Percentiles rank a stretch among this genome's conserved stretches.
These are phyloP conservation scores for Caenorhabditis japonica DNA, from an alignment of 2,888 invertebrate genomes.

Conservation along the genomic window DNA sequence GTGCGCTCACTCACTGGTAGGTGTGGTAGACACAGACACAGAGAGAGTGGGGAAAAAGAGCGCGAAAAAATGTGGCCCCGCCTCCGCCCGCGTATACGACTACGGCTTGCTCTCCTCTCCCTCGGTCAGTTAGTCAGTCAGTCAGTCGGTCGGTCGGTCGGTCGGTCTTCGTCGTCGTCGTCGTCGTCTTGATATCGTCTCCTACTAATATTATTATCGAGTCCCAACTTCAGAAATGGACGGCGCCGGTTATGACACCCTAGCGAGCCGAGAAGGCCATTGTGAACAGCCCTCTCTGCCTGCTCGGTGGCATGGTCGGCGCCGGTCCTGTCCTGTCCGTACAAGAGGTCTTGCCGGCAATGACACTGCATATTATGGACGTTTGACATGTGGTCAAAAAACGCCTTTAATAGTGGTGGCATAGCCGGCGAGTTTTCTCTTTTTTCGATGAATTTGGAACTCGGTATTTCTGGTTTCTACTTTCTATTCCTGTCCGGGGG, in stretches of 20 bases:
- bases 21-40: too few relatives aligned
- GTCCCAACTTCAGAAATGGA: too few relatives aligned
- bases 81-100: background rate
- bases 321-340: background rate
- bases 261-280: constrained; percentile 1
- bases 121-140: too few relatives aligned
- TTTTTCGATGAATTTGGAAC: background rate
- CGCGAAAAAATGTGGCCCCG: background rate
- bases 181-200: too few relatives aligned
- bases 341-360: background rate
- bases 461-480: background rate
- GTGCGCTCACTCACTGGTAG: too few relatives aligned
- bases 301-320: constrained; percentile 5
- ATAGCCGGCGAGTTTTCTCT: constrained; percentile 5
- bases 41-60: too few relatives aligned
- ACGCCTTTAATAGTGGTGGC: background rate
- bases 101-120: background rate
- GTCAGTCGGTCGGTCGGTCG: too few relatives aligned
- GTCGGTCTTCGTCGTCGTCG: too few relatives aligned
- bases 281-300: background rate
- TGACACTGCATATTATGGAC: constrained; percentile 9
- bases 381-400: background rate
- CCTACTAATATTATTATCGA: too few relatives aligned
- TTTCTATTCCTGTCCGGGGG: background rate
- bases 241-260: constrained; percentile 21